Evolutionary conservation across 2,888 invertebrate genomes (phyloP).

Genomic region (Archaeoteleia sp.): DNA sequence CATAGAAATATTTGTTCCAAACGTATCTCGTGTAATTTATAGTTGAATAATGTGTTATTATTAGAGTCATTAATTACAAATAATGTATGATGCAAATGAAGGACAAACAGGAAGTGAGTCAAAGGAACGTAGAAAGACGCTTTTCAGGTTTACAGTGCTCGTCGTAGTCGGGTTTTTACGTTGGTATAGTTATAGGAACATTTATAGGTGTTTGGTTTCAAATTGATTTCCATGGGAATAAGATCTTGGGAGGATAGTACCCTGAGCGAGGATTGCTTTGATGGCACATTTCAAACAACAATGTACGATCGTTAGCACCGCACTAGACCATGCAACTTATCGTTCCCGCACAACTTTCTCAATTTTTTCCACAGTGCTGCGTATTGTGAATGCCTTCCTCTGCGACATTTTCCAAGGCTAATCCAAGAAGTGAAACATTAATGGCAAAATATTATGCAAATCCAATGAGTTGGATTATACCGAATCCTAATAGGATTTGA

Average conservation of each 20-base stretch:
- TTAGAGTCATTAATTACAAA: too few species aligned
- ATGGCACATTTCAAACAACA: constrained; percentile 7
- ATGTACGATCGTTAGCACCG: constrained; percentile 25
- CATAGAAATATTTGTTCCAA: too few species aligned
- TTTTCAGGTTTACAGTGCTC: too few species aligned
- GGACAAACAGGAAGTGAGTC: too few species aligned
- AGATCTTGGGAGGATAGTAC: constrained; percentile 19
- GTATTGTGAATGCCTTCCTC: constrained; percentile 14
- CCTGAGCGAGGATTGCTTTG: constrained; percentile 1
- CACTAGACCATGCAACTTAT: constrained; percentile 15
- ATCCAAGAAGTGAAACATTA: constrained; percentile 37
- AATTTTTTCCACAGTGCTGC: constrained; percentile 24
- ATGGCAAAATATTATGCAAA: constrained; percentile 49
- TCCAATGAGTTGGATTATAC: constrained; percentile 36
- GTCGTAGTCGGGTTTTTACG: too few species aligned
- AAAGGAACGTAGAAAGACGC: too few species aligned
- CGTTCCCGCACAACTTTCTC: constrained; percentile 30
- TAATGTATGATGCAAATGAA: too few species aligned
- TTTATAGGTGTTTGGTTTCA: constrained; percentile 30
- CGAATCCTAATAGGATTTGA: constrained; percentile 44
- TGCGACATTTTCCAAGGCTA: constrained; percentile 39
- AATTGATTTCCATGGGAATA: constrained; percentile 41
- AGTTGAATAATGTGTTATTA: too few species aligned
- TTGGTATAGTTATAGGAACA: constrained; percentile 3
- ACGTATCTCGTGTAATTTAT: too few species aligned